Base-by-base conservation (phyloP, 2,888 invertebrate species). In the Himalopsyche japonica region DNA sequence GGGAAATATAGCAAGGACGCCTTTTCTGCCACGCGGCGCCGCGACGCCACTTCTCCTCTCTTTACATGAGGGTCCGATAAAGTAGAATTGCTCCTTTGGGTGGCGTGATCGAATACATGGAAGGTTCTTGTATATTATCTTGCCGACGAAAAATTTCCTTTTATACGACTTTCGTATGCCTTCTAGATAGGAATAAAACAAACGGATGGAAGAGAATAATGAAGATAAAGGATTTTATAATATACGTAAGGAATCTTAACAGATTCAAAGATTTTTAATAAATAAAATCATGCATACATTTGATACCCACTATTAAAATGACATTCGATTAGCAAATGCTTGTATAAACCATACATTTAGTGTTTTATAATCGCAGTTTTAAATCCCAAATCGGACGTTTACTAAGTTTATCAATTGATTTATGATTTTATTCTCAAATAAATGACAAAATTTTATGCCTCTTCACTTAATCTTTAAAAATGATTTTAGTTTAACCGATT, bases 21-120 rank as follows among this genome's bases (percentile, higher is more conserved):
- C 70, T 27, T 27, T 27, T 15, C 70, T 27, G 4, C 70, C 12
- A 70, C 27, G 70, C 70, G 12, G 70, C 70, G 70, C 81, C 79
- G 64, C 64, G 82, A 20, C 70, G 79, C 82, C 78, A 79, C 82
- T 82, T 77, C 70, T 78, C 77, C 8, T 47, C 49, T 70, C 70
- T 48, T 57, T 76, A 84, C 84, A 81, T 84, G 79, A 32, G 84
- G 79, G 84, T 81, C 79, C 79, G 81, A 84, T 84, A 84, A 84
- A 84, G 76, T 79, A 81, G 79, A 84, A 84, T 84, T 81, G 81
- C 57, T 76, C 81, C 84, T 43, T 20, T 57, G 84, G 77, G 84
- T 76, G 24, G 80, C 76, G 32, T 70, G 70, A 70, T 70, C 70
- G 70, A 70, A 70, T 70, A 70, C 70, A 70, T 70, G 70, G 70